Evolutionary conservation across 2,888 invertebrate genomes (phyloP).

Genomic region (Drosophila nr. perissopoda): DNA sequence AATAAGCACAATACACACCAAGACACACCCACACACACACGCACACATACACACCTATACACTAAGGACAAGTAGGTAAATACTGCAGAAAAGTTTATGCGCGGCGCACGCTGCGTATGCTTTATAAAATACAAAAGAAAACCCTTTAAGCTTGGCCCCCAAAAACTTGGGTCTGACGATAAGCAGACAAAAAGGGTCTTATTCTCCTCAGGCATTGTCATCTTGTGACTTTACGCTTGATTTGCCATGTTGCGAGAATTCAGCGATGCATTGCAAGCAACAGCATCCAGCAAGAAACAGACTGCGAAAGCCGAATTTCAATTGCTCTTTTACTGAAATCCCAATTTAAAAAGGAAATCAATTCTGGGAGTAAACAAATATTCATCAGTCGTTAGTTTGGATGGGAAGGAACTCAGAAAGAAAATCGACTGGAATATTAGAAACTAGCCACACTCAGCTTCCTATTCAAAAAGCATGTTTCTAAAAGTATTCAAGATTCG

Average conservation of each 20-base stretch:
- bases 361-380: not conserved
- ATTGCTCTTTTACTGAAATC: not conserved
- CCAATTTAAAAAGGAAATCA: not conserved
- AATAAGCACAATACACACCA: constrained; percentile 18
- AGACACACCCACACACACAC: constrained; percentile 16
- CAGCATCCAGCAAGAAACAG: not conserved
- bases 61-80: constrained; percentile 49
- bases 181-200: constrained; percentile 40
- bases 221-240: constrained; percentile 70
- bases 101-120: constrained; percentile 44
- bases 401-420: not conserved
- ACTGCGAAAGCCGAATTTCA: not conserved
- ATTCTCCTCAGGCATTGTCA: constrained; percentile 42
- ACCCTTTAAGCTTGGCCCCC: constrained; percentile 28
- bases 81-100: constrained; percentile 50
- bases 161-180: constrained; percentile 15
- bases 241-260: constrained; percentile 47
- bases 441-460: too few relatives aligned
- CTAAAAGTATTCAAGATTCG: not conserved
- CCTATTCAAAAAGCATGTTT: not conserved
- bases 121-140: constrained; percentile 30
- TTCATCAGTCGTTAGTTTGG: not conserved
- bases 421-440: not conserved
- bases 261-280: constrained; percentile 67
- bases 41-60: constrained; percentile 17